Percentiles rank a stretch among this genome's conserved stretches.
Conservation (phyloP, 1,140 invertebrate genomes). For the Neoseiulus cucumeris region DNA sequence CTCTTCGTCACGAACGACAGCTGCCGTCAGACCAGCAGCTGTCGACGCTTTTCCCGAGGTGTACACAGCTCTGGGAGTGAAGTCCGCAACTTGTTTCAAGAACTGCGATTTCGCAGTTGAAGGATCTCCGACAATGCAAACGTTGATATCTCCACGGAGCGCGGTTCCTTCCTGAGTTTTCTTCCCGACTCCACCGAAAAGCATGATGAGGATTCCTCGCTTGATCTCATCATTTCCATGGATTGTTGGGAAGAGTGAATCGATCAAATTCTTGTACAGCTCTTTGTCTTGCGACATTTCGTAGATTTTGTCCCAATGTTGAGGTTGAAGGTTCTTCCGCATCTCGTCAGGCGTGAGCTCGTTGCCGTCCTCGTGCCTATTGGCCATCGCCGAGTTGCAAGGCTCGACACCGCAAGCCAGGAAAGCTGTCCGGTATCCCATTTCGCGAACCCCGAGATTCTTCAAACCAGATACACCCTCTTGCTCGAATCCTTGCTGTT, state of each 20-base stretch:
- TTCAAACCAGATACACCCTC: slow-evolving; percentile 83
- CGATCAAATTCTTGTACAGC: slow-evolving; percentile 74
- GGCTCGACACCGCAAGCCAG: slow-evolving; percentile 74
- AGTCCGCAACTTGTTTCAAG: slow-evolving; percentile 77
- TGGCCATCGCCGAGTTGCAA: slow-evolving; percentile 47
- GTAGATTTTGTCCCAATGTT: slow-evolving; percentile 88
- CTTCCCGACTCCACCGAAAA: slow-evolving; percentile 94
- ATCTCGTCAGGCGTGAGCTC: slow-evolving; percentile 73
- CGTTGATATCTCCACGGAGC: slow-evolving; percentile 87
- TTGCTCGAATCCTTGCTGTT: slow-evolving; percentile 41
- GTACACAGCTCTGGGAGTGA: slow-evolving; percentile 85
- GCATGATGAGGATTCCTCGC: slow-evolving; percentile 74
- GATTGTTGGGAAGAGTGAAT: slow-evolving; percentile 85
- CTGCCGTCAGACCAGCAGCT: slow-evolving; percentile 92
- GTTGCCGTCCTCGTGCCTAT: background rate
- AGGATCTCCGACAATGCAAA: slow-evolving; percentile 95
- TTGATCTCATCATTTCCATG: slow-evolving; percentile 98
- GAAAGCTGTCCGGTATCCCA: slow-evolving; percentile 88
- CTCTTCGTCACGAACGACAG: slow-evolving; percentile 91
- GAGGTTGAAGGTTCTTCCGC: slow-evolving; percentile 79
- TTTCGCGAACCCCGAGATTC: slow-evolving; percentile 77
- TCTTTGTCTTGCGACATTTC: slow-evolving; percentile 88
- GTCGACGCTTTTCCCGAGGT: slow-evolving; percentile 95
- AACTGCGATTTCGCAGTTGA: slow-evolving; percentile 96
- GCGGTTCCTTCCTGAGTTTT: slow-evolving; percentile 63